Percentiles rank a stretch among this genome's conserved stretches.
These are phyloP conservation scores for Eilema caniola DNA, from an alignment of 2,888 invertebrate genomes.

Conservation along the genomic window DNA sequence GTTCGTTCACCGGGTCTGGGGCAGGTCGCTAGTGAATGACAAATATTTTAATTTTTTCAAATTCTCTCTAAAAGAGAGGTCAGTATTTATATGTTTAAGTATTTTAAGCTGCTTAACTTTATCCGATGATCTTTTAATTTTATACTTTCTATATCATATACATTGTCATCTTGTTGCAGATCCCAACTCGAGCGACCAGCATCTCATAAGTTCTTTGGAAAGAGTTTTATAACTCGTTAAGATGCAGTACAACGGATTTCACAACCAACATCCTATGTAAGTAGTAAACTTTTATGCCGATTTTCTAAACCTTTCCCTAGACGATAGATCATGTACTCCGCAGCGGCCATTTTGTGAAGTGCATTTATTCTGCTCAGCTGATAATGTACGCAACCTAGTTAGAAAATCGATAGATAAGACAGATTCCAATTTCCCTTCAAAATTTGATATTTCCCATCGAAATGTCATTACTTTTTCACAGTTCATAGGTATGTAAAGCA, in stretches of 20 bases:
- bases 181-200: slow-evolving; percentile 74
- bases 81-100: slow-evolving; percentile 46
- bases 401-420: slow-evolving; percentile 51
- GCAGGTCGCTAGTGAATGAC: slow-evolving; percentile 76
- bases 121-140: slow-evolving; percentile 8
- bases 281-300: slow-evolving; percentile 42
- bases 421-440: slow-evolving; percentile 10
- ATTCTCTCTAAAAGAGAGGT: slow-evolving; percentile 86
- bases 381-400: slow-evolving; percentile 64
- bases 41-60: slow-evolving; percentile 67
- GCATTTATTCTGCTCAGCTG: slow-evolving; percentile 71
- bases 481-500: neutral
- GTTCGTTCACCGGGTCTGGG: slow-evolving; percentile 88
- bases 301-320: slow-evolving; percentile 21
- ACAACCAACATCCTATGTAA: slow-evolving; percentile 85
- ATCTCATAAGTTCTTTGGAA: slow-evolving; percentile 69
- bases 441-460: neutral
- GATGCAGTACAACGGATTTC: slow-evolving; percentile 86
- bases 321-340: slow-evolving; percentile 49
- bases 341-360: slow-evolving; percentile 86
- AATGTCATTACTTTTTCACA: neutral
- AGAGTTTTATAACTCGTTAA: slow-evolving; percentile 56
- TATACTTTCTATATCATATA: slow-evolving; percentile 19
- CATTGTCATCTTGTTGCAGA: slow-evolving; percentile 70
- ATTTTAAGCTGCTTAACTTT: slow-evolving; percentile 24